A percentile compares a stretch with the other conserved stretches of the same genome.
These are phyloP conservation scores for Lepilemur ruficaudatus DNA, from an alignment of 2,797 vertebrate species.

Conservation along the genomic window DNA sequence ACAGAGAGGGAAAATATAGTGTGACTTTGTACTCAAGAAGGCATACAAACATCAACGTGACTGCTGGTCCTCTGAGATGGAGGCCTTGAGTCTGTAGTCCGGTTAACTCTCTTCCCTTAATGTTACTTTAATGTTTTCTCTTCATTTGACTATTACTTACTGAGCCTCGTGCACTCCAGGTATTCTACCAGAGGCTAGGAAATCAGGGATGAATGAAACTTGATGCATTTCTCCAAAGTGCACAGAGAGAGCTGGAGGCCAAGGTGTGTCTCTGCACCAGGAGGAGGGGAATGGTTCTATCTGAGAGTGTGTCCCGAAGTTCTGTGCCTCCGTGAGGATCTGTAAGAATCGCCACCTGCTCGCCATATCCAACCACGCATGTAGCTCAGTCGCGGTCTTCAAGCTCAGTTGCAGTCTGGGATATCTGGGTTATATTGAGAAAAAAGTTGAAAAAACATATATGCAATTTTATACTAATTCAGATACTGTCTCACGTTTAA, in stretches of 20 bases:
- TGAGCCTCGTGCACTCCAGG: background rate
- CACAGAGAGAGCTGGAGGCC: background rate
- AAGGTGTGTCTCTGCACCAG: background rate
- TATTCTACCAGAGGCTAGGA: background rate
- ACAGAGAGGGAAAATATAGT: background rate
- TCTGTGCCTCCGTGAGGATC: background rate
- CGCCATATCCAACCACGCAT: accelerated
- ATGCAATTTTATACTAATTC: background rate
- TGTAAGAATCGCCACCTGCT: background rate
- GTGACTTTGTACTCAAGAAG: background rate
- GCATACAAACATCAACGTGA: background rate
- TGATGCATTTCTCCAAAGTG: background rate
- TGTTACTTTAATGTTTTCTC: background rate
- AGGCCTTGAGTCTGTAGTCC: background rate
- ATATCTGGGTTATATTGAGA: background rate
- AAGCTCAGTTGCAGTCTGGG: background rate
- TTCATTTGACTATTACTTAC: background rate
- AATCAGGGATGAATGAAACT: background rate
- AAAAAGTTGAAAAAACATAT: background rate
- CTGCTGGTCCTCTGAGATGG: background rate
- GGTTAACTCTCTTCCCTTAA: background rate
- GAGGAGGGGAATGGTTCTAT: accelerated
- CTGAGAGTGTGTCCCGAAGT: too few relatives aligned
- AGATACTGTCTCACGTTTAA: background rate
- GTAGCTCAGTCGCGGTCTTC: background rate